Percentiles rank a stretch among this genome's conserved stretches.
phyloP scores from a whole-genome alignment of 2,113 vertebrate species.

The Columbina picui region DNA sequence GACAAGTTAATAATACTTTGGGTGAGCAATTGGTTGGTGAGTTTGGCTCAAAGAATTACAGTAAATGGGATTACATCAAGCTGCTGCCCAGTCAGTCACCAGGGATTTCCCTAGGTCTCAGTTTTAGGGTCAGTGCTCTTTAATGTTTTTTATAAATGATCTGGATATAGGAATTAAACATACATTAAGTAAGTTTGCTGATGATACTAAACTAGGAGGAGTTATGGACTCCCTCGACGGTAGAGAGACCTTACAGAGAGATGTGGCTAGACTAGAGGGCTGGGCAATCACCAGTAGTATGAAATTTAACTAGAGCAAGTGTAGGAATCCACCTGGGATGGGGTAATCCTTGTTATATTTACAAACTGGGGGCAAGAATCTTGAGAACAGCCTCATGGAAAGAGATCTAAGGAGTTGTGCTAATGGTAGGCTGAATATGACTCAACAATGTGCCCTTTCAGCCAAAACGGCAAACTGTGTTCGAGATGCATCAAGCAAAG shows the following conservation, averaged over 20 bases:
- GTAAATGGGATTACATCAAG: background rate
- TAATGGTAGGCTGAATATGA: background rate
- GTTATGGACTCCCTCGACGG: fast-evolving
- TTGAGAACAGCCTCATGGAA: fast-evolving
- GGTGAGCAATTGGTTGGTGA: background rate
- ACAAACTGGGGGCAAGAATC: fast-evolving
- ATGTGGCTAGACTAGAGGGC: background rate
- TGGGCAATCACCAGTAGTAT: background rate
- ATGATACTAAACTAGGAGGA: background rate
- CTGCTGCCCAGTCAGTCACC: background rate
- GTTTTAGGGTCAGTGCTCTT: background rate
- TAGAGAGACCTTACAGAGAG: background rate
- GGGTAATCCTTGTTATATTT: background rate
- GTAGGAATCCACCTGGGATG: fast-evolving
- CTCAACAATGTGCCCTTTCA: background rate
- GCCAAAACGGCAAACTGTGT: background rate
- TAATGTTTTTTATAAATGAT: background rate
- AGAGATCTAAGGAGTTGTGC: background rate
- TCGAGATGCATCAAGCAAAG: background rate
- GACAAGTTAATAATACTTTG: background rate
- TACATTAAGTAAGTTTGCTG: background rate
- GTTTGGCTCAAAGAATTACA: background rate
- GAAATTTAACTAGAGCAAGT: background rate
- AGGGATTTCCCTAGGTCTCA: background rate
- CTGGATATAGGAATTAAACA: background rate